These are phyloP conservation scores for Aplysia californica DNA, from an alignment of 1,140 invertebrate genomes.

Conservation along the genomic window DNA sequence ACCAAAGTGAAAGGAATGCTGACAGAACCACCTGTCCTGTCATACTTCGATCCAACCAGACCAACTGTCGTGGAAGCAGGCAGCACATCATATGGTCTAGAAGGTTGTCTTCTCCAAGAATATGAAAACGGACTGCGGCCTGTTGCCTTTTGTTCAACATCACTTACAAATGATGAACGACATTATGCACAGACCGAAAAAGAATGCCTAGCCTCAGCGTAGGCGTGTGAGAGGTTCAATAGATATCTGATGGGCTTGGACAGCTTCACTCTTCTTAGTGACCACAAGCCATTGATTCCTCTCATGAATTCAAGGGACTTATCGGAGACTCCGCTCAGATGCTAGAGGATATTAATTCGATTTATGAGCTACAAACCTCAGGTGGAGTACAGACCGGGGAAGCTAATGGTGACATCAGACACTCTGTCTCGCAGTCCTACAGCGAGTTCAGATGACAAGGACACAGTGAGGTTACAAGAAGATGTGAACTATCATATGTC, in stretches of 20 bases:
- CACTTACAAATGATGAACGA: too few species aligned
- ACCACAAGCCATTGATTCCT: slow-evolving; percentile 61
- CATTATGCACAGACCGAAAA: too few species aligned
- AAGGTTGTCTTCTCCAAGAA: too few species aligned
- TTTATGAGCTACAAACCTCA: not conserved
- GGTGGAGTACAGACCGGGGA: not conserved
- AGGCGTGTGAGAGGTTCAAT: slow-evolving; percentile 71
- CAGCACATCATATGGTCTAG: too few species aligned
- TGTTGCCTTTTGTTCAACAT: too few species aligned
- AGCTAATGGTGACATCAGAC: not conserved
- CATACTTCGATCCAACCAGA: too few species aligned
- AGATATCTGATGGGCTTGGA: slow-evolving; percentile 67
- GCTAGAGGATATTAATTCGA: not conserved
- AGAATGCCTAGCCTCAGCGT: slow-evolving; percentile 70
- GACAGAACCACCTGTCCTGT: too few species aligned
- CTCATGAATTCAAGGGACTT: not conserved
- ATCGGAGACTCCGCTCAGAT: not conserved
- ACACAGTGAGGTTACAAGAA: not conserved
- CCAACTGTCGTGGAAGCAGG: too few species aligned
- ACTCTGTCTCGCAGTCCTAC: not conserved
- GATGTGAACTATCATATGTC: not conserved
- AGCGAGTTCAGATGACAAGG: not conserved
- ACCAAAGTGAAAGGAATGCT: too few species aligned
- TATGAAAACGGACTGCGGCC: too few species aligned
- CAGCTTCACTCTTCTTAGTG: slow-evolving; percentile 44